phyloP scores from a whole-genome alignment of 2,888 invertebrate genomes.

The Trichogramma dendrolimi region DNA sequence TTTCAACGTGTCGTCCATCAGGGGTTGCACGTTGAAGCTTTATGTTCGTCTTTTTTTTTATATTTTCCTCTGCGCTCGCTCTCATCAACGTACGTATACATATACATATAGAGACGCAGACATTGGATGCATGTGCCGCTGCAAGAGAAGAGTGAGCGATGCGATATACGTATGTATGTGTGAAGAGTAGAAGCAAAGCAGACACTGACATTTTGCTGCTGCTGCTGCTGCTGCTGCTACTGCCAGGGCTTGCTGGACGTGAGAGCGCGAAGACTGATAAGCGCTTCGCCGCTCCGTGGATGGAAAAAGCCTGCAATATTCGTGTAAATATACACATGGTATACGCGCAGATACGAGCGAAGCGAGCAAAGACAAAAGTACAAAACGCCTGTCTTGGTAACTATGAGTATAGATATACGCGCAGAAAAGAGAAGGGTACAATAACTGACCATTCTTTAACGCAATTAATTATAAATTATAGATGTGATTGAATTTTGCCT shows the following conservation, averaged over 20 bases:
- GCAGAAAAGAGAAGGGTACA: slow-evolving; percentile 33
- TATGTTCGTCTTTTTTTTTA: slow-evolving; percentile 7
- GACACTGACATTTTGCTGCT: slow-evolving; percentile 9
- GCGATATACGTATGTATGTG: background rate
- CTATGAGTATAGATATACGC: slow-evolving; percentile 10
- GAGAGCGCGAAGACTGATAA: slow-evolving; percentile 32
- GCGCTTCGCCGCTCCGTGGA: slow-evolving; percentile 12
- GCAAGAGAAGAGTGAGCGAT: too few relatives aligned
- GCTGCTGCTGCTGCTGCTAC: too few relatives aligned
- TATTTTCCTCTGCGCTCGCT: too few relatives aligned
- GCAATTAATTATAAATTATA: slow-evolving; percentile 34
- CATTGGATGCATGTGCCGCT: too few relatives aligned
- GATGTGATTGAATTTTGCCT: background rate
- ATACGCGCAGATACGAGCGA: slow-evolving; percentile 19
- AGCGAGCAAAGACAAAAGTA: slow-evolving; percentile 5
- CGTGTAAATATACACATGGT: slow-evolving; percentile 19
- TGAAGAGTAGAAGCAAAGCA: background rate
- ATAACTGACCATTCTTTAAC: slow-evolving; percentile 25
- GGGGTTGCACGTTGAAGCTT: slow-evolving; percentile 12
- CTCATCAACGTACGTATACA: too few relatives aligned
- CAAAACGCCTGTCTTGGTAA: slow-evolving; percentile 15
- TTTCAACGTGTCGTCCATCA: too few relatives aligned
- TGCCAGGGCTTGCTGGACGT: slow-evolving; percentile 11
- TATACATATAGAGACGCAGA: too few relatives aligned
- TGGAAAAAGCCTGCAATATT: slow-evolving; percentile 23